Evolutionary conservation across 2,888 invertebrate genomes (phyloP).

Genomic region (Eristalis tenax): DNA sequence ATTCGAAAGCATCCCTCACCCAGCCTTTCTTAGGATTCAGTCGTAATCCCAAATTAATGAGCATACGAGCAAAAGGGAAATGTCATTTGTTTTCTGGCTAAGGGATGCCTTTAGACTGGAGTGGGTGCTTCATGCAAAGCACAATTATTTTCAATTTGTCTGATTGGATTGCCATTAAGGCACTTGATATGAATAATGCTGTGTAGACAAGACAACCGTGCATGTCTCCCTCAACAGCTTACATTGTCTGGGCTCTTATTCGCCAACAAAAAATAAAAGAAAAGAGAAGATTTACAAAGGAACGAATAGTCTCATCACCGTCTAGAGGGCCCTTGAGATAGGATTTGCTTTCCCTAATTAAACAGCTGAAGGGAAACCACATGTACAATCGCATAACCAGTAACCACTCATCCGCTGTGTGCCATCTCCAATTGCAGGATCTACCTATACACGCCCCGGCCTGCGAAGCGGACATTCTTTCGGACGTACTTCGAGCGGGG

Average conservation of each 20-base stretch:
- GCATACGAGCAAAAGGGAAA: not conserved
- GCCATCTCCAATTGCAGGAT: conserved; percentile 73
- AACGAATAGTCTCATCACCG: not conserved
- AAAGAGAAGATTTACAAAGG: not conserved
- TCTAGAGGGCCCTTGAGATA: not conserved
- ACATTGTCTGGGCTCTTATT: too few relatives aligned
- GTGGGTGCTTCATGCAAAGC: conserved; percentile 27
- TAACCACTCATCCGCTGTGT: conserved; percentile 11
- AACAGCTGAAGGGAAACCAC: conserved; percentile 36
- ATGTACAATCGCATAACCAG: conserved; percentile 15
- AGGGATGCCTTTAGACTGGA: not conserved
- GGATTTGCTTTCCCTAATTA: conserved; percentile 58
- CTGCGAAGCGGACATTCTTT: conserved; percentile 78
- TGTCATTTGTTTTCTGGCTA: conserved; percentile 11
- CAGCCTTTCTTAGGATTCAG: not conserved
- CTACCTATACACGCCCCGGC: conserved; percentile 76
- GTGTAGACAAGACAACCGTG: conserved; percentile 12
- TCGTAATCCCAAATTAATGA: conserved; percentile 39
- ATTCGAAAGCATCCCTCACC: not conserved
- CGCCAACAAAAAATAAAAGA: not conserved
- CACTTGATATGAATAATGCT: conserved; percentile 33
- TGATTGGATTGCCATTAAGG: conserved; percentile 56
- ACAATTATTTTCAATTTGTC: conserved; percentile 57
- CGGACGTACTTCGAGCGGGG: conserved; percentile 79
- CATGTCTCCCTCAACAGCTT: not conserved